Base-by-base conservation (phyloP, 2,888 invertebrate species). In the Nudaria mundana region DNA sequence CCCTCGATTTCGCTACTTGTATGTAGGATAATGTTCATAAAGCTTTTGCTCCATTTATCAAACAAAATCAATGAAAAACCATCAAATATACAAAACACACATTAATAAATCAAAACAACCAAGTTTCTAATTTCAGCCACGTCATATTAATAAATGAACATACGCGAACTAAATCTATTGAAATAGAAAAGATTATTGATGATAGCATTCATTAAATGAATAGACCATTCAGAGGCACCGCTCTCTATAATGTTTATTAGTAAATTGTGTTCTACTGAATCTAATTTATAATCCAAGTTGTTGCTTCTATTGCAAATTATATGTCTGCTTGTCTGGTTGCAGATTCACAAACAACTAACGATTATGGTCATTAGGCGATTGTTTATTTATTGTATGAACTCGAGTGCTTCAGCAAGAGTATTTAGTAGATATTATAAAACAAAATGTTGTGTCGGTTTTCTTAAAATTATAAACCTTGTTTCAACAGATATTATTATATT, bases 131-230 rank as follows among this genome's bases (percentile, higher is more conserved):
- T 63, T 59, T 66, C 57, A 56, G 39, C 51, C 29, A 49, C 31
- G 47, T 51, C 58, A 62, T 59, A 57, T 66, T 61, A 52, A 60
- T 58, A 57, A 61, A 57, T 58, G 53, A 48, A 62, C 56, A 56
- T 53, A 45, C 45, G 44, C 41, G 48, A 53, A 54, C 63, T 50
- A 53, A 63, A 58, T 57, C 60, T 54, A 65, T 66, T 57, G 62
- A 58, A 67, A 62, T 47, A 62, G 64, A 60, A 66, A 66, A 63
- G 52, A 63, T 68, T 66, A 72, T 64, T 73, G 68, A 75, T 69
- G 70, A 66, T 64, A 35, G 50, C 44, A 70, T 71, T 69, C 63
- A 63, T 48, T 50, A 44, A 57, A 69, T 73, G 71, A 71, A 74
- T 73, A 57, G 64, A 26, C 62, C 46, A 72, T 72, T 72, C 57